phyloP scores from a whole-genome alignment of 2,888 invertebrate species.

The Cerceris rybyensis region DNA sequence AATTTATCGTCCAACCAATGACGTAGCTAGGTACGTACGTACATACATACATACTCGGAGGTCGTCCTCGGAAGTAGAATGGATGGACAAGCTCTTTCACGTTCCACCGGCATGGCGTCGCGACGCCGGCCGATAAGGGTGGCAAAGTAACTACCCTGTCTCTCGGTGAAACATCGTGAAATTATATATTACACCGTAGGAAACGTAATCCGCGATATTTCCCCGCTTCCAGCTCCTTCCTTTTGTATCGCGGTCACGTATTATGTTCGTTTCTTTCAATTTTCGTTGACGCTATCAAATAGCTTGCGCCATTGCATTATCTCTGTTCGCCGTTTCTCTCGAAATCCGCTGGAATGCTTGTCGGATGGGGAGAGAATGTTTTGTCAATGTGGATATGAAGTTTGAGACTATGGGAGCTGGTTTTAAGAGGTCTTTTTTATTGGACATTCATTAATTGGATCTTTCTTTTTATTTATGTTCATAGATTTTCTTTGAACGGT shows the following conservation, averaged over 20 bases:
- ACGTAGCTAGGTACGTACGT: slow-evolving; percentile 21
- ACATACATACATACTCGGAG: slow-evolving; percentile 7
- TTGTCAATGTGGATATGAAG: no score
- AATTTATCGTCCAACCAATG: slow-evolving; percentile 51
- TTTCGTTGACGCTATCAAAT: slow-evolving; percentile 13
- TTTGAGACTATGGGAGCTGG: no score
- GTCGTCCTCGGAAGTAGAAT: slow-evolving; percentile 56
- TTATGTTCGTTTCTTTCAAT: slow-evolving; percentile 35
- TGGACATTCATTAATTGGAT: no score
- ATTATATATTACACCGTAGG: slow-evolving; percentile 50
- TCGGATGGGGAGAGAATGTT: no score
- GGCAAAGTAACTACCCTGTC: slow-evolving; percentile 40
- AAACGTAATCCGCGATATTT: slow-evolving; percentile 54
- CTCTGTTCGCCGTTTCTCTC: no score
- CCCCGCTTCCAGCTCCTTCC: slow-evolving; percentile 16
- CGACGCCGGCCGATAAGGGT: not conserved
- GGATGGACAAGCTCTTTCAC: slow-evolving; percentile 58
- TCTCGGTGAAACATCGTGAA: slow-evolving; percentile 47
- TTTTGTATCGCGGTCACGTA: not conserved
- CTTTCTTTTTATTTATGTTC: no score
- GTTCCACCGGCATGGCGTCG: slow-evolving; percentile 29
- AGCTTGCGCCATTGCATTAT: no score
- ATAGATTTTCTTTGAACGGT: no score
- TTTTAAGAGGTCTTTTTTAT: no score
- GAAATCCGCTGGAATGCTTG: no score